phyloP scores from a whole-genome alignment of 53 echinoderm and acorn worm genomes.

The Apostichopus leukothele region DNA sequence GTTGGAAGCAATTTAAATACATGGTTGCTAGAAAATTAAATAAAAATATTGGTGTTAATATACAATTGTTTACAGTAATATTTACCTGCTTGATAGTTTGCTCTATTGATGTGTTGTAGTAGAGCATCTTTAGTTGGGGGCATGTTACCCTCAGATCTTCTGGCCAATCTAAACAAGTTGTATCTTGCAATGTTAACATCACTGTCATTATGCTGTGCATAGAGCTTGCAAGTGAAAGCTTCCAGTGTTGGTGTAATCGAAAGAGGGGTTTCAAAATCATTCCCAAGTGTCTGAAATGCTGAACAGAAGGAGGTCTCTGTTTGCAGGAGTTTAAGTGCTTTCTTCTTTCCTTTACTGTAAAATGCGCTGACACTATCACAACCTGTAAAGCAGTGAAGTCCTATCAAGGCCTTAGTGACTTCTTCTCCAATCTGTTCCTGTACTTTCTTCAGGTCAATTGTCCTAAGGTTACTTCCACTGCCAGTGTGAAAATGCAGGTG shows the following conservation, averaged over 20 bases:
- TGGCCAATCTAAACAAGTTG: constrained; percentile 37
- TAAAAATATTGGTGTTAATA: no score
- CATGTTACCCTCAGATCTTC: constrained; percentile 43
- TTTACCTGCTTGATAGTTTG: constrained; percentile 47
- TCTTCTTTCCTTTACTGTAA: constrained; percentile 60
- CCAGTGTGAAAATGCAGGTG: constrained; percentile 57
- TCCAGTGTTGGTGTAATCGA: constrained; percentile 3
- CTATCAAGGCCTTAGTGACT: constrained; percentile 27
- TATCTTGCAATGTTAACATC: constrained; percentile 47
- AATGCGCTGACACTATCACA: constrained; percentile 52
- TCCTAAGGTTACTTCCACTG: constrained; percentile 49
- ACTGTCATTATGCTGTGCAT: constrained; percentile 17
- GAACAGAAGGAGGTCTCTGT: not conserved
- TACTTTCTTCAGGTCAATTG: constrained; percentile 43
- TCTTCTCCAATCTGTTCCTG: constrained; percentile 23
- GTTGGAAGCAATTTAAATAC: no score
- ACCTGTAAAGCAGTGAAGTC: constrained; percentile 47
- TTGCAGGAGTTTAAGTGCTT: constrained; percentile 38
- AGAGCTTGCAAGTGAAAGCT: constrained; percentile 43
- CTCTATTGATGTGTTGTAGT: constrained; percentile 44
- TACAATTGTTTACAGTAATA: no score
- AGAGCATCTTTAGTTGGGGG: constrained; percentile 57
- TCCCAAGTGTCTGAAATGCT: no score
- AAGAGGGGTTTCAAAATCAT: not conserved
- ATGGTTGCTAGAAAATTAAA: no score